A percentile compares a stretch with the other conserved stretches of the same genome.
Evolutionary conservation across 1,140 invertebrate genomes (phyloP).

Genomic region (Megathymus violae): DNA sequence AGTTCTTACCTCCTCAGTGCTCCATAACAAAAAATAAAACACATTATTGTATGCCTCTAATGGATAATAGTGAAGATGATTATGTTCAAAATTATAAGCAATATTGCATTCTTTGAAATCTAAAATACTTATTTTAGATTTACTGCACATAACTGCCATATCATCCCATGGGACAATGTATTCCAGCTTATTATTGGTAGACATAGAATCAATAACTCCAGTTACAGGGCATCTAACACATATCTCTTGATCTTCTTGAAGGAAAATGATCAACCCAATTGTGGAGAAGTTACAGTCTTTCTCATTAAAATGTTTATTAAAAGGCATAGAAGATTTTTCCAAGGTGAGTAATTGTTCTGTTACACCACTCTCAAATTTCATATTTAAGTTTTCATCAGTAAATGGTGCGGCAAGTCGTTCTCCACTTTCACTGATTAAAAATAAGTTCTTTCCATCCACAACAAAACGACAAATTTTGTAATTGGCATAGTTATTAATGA

Average conservation of each 20-base stretch:
- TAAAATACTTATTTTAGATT: conserved; percentile 62
- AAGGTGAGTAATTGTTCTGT: conserved; percentile 45
- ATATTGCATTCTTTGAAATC: conserved; percentile 53
- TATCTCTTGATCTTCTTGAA: conserved; percentile 34
- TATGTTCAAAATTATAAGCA: conserved; percentile 53
- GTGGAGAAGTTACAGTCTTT: conserved; percentile 10
- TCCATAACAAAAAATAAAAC: conserved; percentile 65
- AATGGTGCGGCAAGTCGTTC: conserved; percentile 53
- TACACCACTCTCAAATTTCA: conserved; percentile 43
- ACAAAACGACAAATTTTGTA: conserved; percentile 57
- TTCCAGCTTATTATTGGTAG: conserved; percentile 38
- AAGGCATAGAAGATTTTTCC: conserved; percentile 47
- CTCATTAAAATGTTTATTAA: conserved; percentile 20
- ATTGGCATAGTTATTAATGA: conserved; percentile 49
- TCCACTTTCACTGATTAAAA: conserved; percentile 66
- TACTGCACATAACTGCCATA: conserved; percentile 48
- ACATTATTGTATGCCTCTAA: conserved; percentile 49
- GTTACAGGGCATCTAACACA: conserved; percentile 51
- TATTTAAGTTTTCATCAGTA: conserved; percentile 43
- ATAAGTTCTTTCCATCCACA: conserved; percentile 44
- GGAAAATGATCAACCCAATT: conserved; percentile 13
- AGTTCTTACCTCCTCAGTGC: conserved; percentile 62
- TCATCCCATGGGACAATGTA: conserved; percentile 56
- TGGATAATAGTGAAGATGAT: conserved; percentile 53
- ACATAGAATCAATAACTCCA: conserved; percentile 48